Conservation (phyloP, 2,797 vertebrate genomes). For the Malurus leucopterus region DNA sequence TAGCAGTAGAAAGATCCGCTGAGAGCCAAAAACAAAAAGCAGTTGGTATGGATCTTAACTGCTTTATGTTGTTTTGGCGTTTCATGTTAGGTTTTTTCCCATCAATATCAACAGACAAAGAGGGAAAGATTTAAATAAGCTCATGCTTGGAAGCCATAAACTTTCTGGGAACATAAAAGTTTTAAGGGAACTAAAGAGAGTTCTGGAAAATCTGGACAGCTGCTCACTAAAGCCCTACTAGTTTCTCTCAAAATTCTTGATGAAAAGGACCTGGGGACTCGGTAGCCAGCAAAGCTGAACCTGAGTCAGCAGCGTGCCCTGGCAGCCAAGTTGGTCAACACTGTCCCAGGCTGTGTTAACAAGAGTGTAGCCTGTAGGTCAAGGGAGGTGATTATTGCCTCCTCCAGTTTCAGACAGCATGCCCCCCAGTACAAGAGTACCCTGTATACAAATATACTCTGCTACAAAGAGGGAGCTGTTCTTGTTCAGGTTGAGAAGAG, state of each 20-base stretch:
- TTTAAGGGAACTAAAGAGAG: background rate
- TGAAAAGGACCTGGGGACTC: background rate
- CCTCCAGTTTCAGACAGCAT: background rate
- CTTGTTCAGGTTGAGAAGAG: background rate
- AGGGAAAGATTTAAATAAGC: background rate
- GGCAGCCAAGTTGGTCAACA: background rate
- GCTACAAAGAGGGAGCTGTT: background rate
- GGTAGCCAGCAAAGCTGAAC: background rate
- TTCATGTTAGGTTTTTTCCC: background rate
- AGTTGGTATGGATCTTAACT: background rate
- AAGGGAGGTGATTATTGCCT: background rate
- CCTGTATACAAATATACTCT: background rate
- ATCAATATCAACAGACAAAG: background rate
- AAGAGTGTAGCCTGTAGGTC: background rate
- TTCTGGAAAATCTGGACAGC: background rate
- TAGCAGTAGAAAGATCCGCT: background rate
- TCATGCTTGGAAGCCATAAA: background rate
- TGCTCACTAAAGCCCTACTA: background rate
- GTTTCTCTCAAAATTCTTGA: background rate
- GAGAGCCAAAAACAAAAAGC: background rate
- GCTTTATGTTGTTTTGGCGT: background rate
- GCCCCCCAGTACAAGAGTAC: background rate
- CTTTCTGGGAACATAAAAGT: background rate
- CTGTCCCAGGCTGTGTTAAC: accelerated
- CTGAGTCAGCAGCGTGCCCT: background rate